These are phyloP conservation scores for Anguilla obscura DNA, from an alignment of 2,797 vertebrate genomes.

Conservation along the genomic window DNA sequence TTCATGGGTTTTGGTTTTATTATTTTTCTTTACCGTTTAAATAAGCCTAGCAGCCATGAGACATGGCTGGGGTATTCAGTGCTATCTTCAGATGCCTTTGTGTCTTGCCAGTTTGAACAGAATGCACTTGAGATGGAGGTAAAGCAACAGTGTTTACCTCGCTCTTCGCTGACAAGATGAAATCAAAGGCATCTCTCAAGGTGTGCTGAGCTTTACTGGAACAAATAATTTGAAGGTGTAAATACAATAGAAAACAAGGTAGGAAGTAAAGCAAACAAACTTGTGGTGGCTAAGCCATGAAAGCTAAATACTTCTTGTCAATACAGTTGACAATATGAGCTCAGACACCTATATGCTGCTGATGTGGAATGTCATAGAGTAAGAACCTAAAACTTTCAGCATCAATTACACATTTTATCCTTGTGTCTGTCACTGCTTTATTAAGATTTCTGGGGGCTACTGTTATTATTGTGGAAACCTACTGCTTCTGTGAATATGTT, in stretches of 20 bases:
- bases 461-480: neutral
- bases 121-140: neutral
- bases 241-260: neutral
- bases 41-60: neutral
- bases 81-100: neutral
- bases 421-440: neutral
- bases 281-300: neutral
- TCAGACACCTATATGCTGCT: neutral
- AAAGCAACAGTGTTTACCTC: neutral
- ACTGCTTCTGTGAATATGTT: neutral
- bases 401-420: neutral
- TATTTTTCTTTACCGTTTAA: neutral
- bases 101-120: neutral
- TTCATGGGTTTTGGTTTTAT: neutral
- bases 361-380: neutral
- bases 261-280: constrained; percentile 2
- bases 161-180: neutral
- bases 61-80: neutral
- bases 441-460: neutral
- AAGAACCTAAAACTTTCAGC: too few species aligned
- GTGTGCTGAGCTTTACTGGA: neutral
- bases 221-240: neutral
- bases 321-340: neutral
- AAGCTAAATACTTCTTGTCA: neutral
- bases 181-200: constrained; percentile 17